Percentiles rank a stretch among this genome's conserved stretches.
Evolutionary conservation across 2,888 invertebrate species (phyloP).

Genomic region (Eugnorisma glareosa): DNA sequence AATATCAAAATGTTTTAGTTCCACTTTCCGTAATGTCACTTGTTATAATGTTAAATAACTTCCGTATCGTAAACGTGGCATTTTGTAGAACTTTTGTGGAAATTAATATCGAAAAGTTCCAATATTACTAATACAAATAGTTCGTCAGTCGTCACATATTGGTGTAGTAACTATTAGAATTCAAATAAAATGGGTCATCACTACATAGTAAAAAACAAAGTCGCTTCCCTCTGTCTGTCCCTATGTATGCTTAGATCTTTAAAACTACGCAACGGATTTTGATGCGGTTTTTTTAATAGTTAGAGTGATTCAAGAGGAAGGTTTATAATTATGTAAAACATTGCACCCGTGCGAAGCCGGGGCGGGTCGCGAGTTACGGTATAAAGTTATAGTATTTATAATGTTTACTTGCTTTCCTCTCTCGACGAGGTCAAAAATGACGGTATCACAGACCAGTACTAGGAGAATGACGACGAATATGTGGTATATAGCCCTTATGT

Average conservation of each 20-base stretch:
- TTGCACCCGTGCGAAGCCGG: too few relatives aligned
- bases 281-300: too few relatives aligned
- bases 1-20: slow-evolving; percentile 18
- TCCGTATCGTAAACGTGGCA: slow-evolving; percentile 8
- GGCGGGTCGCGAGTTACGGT: too few relatives aligned
- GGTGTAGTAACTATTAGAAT: neutral
- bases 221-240: too few relatives aligned
- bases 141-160: neutral
- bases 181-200: neutral
- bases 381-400: slow-evolving; percentile 34
- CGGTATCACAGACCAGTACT: slow-evolving; percentile 93
- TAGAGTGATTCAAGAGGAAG: too few relatives aligned
- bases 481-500: slow-evolving; percentile 96
- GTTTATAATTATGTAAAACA: too few relatives aligned
- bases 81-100: slow-evolving; percentile 12
- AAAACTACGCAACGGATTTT: too few relatives aligned
- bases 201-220: too few relatives aligned
- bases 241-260: too few relatives aligned
- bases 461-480: slow-evolving; percentile 95
- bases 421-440: slow-evolving; percentile 93
- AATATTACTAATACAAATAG: neutral
- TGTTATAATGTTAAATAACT: slow-evolving; percentile 19
- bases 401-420: slow-evolving; percentile 93
- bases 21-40: slow-evolving; percentile 13
- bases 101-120: neutral